Conservation (phyloP, 2,888 invertebrate genomes). For the Euplagia quadripunctaria region DNA sequence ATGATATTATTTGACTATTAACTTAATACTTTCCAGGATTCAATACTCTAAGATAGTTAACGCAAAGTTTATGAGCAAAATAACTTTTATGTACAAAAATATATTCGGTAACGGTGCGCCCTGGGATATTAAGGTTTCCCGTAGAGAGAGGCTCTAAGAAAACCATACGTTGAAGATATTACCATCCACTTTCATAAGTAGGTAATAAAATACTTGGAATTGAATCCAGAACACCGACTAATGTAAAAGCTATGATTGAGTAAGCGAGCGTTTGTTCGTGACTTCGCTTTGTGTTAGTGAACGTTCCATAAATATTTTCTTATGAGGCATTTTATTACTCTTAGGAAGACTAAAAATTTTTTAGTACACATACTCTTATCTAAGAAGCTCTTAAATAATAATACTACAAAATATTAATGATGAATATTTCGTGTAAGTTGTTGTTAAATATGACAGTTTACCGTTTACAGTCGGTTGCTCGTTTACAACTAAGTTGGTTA, state of each 20-base stretch:
- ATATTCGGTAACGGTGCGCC: conserved; percentile 35
- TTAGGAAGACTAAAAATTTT: not conserved
- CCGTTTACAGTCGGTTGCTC: too few relatives aligned
- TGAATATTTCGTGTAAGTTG: too few relatives aligned
- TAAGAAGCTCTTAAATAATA: too few relatives aligned
- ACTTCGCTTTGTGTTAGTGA: conserved; percentile 1
- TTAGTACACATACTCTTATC: too few relatives aligned
- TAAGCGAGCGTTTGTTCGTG: conserved; percentile 16
- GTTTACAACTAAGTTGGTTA: too few relatives aligned
- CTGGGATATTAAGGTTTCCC: conserved; percentile 31
- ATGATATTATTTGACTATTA: conserved; percentile 21
- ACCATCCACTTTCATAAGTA: conserved; percentile 26
- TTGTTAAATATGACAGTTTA: too few relatives aligned
- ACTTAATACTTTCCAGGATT: conserved; percentile 23
- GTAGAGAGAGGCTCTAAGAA: conserved; percentile 26
- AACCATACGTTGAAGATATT: conserved; percentile 37
- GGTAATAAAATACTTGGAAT: conserved; percentile 42
- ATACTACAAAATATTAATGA: too few relatives aligned
- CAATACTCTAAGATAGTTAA: conserved; percentile 39
- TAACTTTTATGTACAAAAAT: conserved; percentile 41
- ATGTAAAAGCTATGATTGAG: conserved; percentile 36
- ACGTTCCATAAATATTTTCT: conserved; percentile 14
- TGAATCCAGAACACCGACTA: conserved; percentile 33
- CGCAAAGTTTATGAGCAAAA: conserved; percentile 45
- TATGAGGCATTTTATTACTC: conserved; percentile 5